Base-by-base conservation (phyloP, 2,888 invertebrate species). In the Molorchus minor region DNA sequence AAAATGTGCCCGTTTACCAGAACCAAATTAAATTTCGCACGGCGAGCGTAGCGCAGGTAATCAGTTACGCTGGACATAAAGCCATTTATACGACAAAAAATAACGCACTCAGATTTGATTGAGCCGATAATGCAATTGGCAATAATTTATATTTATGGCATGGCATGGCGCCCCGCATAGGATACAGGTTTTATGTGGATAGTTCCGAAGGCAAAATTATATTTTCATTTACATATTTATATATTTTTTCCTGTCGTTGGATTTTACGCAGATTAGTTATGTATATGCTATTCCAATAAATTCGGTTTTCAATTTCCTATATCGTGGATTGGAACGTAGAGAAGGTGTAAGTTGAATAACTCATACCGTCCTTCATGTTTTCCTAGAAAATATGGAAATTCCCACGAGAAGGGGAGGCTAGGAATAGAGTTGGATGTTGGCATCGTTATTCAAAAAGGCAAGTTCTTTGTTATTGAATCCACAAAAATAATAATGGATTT, bases 191-290 rank as follows among this genome's bases (percentile, higher is more conserved):
- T 10, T 15, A 2, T 8, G 12, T 10, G 10, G 12, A 2, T 4
- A 12, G 19, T 40, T 40, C 12, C 19, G 19, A 40, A 40, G 19
- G 19, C 40, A 40, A 40, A 40, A 40, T 40, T 40, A 40, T 17
- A 40, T 17, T 40, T 16, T 40, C 19, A 40, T 40, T 40, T 40
- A 19, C 40, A 40, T 40, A 40, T 40, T 40, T 40, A 40, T 40
- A 40, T 19, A 40, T 19, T 40, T 17, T n/a, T 40, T 12, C 16
- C 40, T 17, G 16, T 10, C 15, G 19, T 40, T 40, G 40, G 19
- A 40, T 40, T 40, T 40, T 40, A 40, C 19, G 40, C 19, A 40
- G 19, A 40, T 40, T 40, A 40, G 19, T 8, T 19, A 19, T 19
- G 19, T 19, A 19, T 19, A 15, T 19, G 10, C 19, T n/a, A 8